Evolutionary conservation across 2,113 vertebrate species (phyloP), one percentile per base, ranked within the genome.

Genomic region (Burhinus bistriatus): DNA sequence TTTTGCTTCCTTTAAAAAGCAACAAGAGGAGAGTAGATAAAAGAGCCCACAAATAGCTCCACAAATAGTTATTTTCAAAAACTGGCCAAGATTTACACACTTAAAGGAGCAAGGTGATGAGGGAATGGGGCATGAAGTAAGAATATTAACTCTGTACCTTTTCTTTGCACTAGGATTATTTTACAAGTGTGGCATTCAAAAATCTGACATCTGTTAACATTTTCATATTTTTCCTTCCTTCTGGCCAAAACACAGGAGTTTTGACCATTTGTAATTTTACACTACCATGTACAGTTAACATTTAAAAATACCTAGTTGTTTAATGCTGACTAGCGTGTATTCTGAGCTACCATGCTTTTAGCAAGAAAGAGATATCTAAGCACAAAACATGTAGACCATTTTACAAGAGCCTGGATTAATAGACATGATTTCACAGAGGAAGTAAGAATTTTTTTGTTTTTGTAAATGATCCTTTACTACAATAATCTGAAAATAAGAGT

Each of bases 121-220:
- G 81, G 80, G 73, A 95, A 95, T 66, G 64, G 66, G 59, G n/a
- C 38, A 44, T 19, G 47, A 70, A 61, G 76, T 96, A 76, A 75
- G 21, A 83, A 55, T 68, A 85, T 71, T 66, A 83, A 66, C 64
- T 90, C 95, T 83, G 32, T 55, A 91, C 45, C 72, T 95, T 94
- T 91, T 79, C 78, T 95, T 88, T 96, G 72, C 80, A 73, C 13
- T 87, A 80, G 47, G 64, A 61, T 79, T 16, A 91, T 96, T 97
- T 96, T 96, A 89, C 22, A 93, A 87, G 75, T 80, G 68, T 85
- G 85, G 66, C 44, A 87, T 91, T 97, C 91, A 93, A 89, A 23
- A 87, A 72, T 65, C 69, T 83, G 92, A 71, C 55, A 85, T 84
- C 62, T 95, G 65, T 89, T 96, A 97, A 87, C 75, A 69, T 96